Base-by-base conservation (phyloP, 2,888 invertebrate species). In the Acrobasis repandana region DNA sequence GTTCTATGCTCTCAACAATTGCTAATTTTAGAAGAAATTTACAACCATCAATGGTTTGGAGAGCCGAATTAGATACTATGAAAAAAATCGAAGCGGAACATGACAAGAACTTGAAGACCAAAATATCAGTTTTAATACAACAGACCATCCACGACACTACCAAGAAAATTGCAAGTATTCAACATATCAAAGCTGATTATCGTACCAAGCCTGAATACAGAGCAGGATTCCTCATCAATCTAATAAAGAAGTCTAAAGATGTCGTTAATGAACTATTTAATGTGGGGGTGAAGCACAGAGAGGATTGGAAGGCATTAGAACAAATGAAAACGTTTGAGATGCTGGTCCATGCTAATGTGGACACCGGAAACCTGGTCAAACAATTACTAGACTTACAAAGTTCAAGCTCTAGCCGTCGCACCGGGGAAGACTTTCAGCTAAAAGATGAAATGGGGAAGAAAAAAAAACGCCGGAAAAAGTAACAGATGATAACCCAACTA, bases 281-380 rank as follows among this genome's bases (percentile, higher is more conserved):
- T 56, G 80, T 89, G 0, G 90, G 90, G 0, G 77, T 89, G 9
- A 88, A 83, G 60, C 87, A 90, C 46, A 80, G 80, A 56, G 82
- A 86, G 1, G 80, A 86, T 58, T 90, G 88, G 86, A 84, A 81
- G 63, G 83, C 86, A 6, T 63, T 90, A 34, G 88, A 90, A 64
- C 87, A 89, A 67, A 62, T 90, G 63, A 90, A 88, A 62, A 80
- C 89, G 11, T 90, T 88, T 58, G 90, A 90, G 63, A 67, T 88
- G 9, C 87, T 90, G 3, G 81, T 87, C 0, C 89, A 90, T 50
- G 87, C 89, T 0, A 90, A 89, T 56, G 88, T 90, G 0, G 90
- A 90, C 43, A 83, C 83, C 0, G 85, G 85, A 0, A 85, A 90
- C 60, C 68, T 89, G 18, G 80, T 90, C 1, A 69, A 85, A 38